Evolutionary conservation across 2,797 vertebrate genomes (phyloP), one percentile per base, ranked within the genome.

Genomic region (Tinamus major): DNA sequence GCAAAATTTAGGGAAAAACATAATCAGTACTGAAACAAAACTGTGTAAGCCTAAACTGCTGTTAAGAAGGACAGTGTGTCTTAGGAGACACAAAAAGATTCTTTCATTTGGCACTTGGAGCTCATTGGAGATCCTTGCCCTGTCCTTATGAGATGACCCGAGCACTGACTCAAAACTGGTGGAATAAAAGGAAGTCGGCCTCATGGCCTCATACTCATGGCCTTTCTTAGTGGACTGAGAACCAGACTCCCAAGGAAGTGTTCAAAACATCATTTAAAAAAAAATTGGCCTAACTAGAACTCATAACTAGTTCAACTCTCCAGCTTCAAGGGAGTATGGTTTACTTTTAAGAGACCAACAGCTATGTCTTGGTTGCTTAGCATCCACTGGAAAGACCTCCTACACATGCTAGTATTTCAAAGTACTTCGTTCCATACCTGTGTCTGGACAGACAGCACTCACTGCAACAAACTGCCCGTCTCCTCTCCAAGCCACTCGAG

Each of bases 391-490:
- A 63, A n/a, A 74, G 84, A 39, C 4, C 51, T 49, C 46, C 83
- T 53, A 80, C 2, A 41, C 8, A 35, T 0, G 0, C 17, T 35
- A 14, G 2, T 67, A 78, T 35, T 82, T 56, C 58, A 62, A 74
- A 37, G 12, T 58, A 91, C 31, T 76, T 68, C 92, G 79, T 86
- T 70, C 62, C 93, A 79, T 98, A 98, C 99, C 98, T 82, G 98
- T 98, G 81, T 97, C 97, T 78, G 97, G 98, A 92, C 99, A 99
- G 79, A 99, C 86, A 48, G 98, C 97, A 44, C 99, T 98, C 92
- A 99, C 98, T 11, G 99, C 99, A 97, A 99, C 98, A 79, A 99
- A 98, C 79, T 99, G 99, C 4, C 99, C 99, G 1, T 99, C 99
- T 3, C 99, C 99, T 96, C 99, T 98, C 99, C 99, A 99, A 0